phyloP scores from a whole-genome alignment of 2,888 invertebrate species.

The Ichneumoninae sp. region DNA sequence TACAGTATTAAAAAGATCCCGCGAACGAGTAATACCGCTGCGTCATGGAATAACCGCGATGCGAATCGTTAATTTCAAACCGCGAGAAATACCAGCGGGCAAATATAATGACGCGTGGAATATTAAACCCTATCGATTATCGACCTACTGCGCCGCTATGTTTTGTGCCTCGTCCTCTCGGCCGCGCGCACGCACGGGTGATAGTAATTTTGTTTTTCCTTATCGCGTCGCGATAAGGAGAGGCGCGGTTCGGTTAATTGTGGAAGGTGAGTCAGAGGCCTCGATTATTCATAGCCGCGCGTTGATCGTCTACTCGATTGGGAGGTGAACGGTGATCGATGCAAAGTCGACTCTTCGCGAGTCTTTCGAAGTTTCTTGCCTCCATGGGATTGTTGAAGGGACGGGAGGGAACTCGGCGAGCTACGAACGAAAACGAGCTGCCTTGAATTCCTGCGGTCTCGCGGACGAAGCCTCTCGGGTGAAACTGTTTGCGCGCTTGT shows the following conservation, averaged over 20 bases:
- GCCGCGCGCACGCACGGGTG: background rate
- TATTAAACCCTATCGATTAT: conserved; percentile 35
- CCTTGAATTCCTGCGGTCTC: conserved; percentile 47
- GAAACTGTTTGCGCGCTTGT: conserved; percentile 19
- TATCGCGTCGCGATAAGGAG: conserved; percentile 16
- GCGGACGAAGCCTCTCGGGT: background rate
- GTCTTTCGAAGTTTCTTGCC: background rate
- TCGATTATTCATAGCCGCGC: conserved; percentile 18
- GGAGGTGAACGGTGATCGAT: background rate
- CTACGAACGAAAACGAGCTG: conserved; percentile 13
- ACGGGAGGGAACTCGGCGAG: background rate
- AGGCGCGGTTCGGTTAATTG: conserved; percentile 7
- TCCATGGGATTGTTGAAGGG: background rate
- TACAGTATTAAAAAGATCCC: conserved; percentile 61
- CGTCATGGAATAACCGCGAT: conserved; percentile 36
- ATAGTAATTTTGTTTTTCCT: conserved; percentile 13
- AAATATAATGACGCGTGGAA: conserved; percentile 27
- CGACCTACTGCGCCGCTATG: conserved; percentile 15
- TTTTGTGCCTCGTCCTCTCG: background rate
- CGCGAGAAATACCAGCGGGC: conserved; percentile 25
- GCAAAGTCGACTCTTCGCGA: background rate
- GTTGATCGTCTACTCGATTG: background rate
- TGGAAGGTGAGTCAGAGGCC: conserved; percentile 12
- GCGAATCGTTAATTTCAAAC: conserved; percentile 46
- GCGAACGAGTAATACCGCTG: conserved; percentile 47